Evolutionary conservation across 2,888 invertebrate genomes (phyloP), one percentile per base, ranked within the genome.

Genomic region (Eupithecia abbreviata): DNA sequence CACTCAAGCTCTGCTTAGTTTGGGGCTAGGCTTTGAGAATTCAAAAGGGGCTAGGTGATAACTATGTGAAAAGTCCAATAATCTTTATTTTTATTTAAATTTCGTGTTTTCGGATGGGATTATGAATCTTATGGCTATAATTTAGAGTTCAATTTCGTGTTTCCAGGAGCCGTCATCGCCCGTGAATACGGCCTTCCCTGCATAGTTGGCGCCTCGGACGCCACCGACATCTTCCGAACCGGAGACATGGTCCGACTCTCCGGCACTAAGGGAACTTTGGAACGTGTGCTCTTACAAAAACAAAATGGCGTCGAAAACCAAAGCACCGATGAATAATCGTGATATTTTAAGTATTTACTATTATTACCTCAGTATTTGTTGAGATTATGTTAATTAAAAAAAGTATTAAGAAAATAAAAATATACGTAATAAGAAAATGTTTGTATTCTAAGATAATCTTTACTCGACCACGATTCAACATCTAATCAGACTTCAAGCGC

Each of bases 171-270:
- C 55, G 98, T 98, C 0, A 97, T 98, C 67, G 98, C 98, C 1
- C 94, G 98, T 79, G 98, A 98, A 90, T 98, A 97, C 88, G 98
- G 98, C 0, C 88, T 98, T 62, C 98, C 98, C 0, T 98, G 98
- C 86, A 95, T 98, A 49, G 97, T 98, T n/a, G 97, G 97, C 58
- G 97, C 96, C 0, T 90, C 94, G 42, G 93, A 95, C 78, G 98
- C 97, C 0, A 97, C 97, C 0, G 93, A 95, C 82, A 83, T 95
- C 10, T 97, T 98, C 85, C 93, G 94, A 83, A 97, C 97, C n/a
- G 97, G 97, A 1, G 96, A 96, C 85, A 88, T 85, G 49, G 94
- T 96, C 0, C 86, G 93, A n/a, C 86, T 96, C 9, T 93, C 94
- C 2, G 96, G 95, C 18, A 90, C 91, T 45, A 89, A 86, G 12